Evolutionary conservation across 1,140 invertebrate genomes (phyloP), one percentile per base, ranked within the genome.

Genomic region (Rhagoletis pomonella): DNA sequence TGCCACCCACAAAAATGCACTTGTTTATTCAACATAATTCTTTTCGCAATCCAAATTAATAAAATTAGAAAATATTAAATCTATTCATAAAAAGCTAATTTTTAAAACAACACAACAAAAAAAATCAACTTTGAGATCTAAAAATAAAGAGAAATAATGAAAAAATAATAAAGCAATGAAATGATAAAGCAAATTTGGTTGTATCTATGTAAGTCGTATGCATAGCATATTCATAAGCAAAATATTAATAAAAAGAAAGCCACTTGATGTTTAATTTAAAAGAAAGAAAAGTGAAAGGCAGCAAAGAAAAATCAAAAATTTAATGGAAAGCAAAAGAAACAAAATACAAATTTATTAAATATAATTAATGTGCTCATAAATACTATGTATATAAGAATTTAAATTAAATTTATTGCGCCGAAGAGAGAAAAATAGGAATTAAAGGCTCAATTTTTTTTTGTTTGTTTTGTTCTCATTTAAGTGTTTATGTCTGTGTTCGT

Each of bases 351-450:
- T n/a, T n/a, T n/a, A n/a, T n/a, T n/a, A n/a, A n/a, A n/a, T n/a
- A n/a, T n/a, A n/a, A n/a, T n/a, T n/a, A n/a, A n/a, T n/a, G n/a
- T n/a, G n/a, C n/a, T n/a, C n/a, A n/a, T n/a, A 67, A 67, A 67
- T 12, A 67, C 3, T 67, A 39, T 67, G 29, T 42, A 67, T 67
- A 42, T 9, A 29, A 67, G n/a, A 67, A 12, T 73, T 17, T 73
- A 44, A 73, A 73, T 73, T 44, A 73, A 73, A 73, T 73, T 73
- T 73, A 73, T 73, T 73, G 67, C 67, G 67, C 67, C 67, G 39
- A 73, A 73, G 42, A 47, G 44, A 73, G 44, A 73, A 5, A 44
- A 69, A 69, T 44, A 73, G 4, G 10, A 44, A 73, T 73, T 73
- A 47, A 73, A 73, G 42, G 12, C 67, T 73, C 67, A 73, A 47